Base-by-base conservation (phyloP, 2,888 invertebrate genomes). In the Rugalucina vietnamica region DNA sequence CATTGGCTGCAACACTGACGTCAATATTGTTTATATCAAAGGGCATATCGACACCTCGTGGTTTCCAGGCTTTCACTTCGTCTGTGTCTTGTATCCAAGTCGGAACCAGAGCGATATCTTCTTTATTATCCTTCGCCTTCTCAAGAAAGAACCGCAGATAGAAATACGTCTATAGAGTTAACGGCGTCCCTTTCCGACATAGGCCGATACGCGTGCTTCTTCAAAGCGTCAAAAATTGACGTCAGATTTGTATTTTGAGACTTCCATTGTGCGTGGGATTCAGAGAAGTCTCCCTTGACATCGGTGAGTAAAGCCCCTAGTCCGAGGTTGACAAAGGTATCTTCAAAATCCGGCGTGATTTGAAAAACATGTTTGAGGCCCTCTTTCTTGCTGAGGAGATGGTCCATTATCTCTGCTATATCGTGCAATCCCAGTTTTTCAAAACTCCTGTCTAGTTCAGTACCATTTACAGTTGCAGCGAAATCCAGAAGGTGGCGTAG, bases 21-120 rank as follows among this genome's bases (percentile, higher is more conserved):
- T 92, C 93, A n/a, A 93, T 89, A 79, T 93, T 93, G 84, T 93
- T 93, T 0, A 92, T 88, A 36, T 91, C 87, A 37, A 92, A 90
- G 0, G 93, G 93, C 90, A 91, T 93, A 43, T 83, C 85, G 8
- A 91, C 90, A 0, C 92, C 92, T 27, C 84, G 76, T 24, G 81
- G 60, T 32, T 83, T 86, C 83, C 85, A 78, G 0, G 81, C 81
- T 39, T 87, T 74, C 0, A 88, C 82, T 76, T 92, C 92, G 5
- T 88, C 87, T 1, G 91, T 84, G 73, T 89, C 87, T 77, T 92
- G 92, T 80, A 92, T 91, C 93, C 93, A 93, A 5, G 93, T 93
- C 8, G 92, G 83, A 0, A 90, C 89, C 39, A 93, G 76, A 4
- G 91, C 90, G 2, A 92, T 81, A 37, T 91, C 90, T 65, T 87